A percentile compares a stretch with the other conserved stretches of the same genome.
Evolutionary conservation across 2,888 invertebrate genomes (phyloP).

Genomic region (Ceramica pisi): DNA sequence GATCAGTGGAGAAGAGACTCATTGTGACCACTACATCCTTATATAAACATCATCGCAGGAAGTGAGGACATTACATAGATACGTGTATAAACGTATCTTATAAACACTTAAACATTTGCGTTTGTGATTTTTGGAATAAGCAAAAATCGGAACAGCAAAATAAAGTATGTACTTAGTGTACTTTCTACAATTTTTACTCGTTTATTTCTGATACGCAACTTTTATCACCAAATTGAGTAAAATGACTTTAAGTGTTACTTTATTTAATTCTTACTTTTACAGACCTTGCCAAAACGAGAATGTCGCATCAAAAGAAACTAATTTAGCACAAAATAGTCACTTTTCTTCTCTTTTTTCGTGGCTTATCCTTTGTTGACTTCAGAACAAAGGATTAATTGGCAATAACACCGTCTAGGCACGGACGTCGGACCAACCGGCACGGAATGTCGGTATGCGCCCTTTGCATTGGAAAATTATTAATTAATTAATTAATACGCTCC

Average conservation of each 20-base stretch:
- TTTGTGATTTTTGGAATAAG: neutral
- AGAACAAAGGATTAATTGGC: neutral
- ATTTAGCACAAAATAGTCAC: neutral
- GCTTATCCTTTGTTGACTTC: neutral
- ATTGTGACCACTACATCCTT: slow-evolving; percentile 15
- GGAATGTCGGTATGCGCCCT: neutral
- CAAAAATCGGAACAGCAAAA: neutral
- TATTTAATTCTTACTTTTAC: no score
- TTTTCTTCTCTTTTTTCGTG: no score
- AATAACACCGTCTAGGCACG: neutral
- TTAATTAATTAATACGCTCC: neutral
- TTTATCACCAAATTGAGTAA: neutral
- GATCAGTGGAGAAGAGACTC: slow-evolving; percentile 1
- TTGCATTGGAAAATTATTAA: neutral
- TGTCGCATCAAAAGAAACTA: neutral
- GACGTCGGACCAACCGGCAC: neutral
- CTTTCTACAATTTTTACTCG: neutral
- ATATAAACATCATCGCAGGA: slow-evolving; percentile 4
- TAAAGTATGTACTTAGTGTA: no score
- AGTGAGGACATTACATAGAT: slow-evolving; percentile 12
- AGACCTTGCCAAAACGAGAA: neutral
- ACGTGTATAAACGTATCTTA: slow-evolving; percentile 1
- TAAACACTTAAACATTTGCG: neutral
- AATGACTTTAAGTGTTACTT: no score
- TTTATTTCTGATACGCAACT: neutral